These are phyloP conservation scores for Gnathonemus echidnorhynchus DNA, from an alignment of 2,113 vertebrate species.

Conservation along the genomic window DNA sequence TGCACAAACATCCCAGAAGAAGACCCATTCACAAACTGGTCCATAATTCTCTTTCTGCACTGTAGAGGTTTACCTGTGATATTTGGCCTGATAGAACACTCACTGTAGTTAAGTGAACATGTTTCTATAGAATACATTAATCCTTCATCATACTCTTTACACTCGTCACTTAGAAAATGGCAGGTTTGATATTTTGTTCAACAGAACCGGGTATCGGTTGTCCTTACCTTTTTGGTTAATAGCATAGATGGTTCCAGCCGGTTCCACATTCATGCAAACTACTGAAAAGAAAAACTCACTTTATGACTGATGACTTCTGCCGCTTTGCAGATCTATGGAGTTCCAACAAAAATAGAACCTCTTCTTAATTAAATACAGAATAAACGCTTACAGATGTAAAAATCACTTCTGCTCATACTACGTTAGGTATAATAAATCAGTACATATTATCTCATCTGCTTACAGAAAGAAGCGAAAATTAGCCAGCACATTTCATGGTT, in stretches of 20 bases:
- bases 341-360: neutral
- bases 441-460: neutral
- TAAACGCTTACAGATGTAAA: neutral
- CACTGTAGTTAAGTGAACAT: neutral
- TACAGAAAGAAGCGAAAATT: neutral
- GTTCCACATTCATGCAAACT: neutral
- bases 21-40: neutral
- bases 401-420: neutral
- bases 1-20: neutral
- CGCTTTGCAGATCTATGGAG: neutral
- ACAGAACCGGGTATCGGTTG: neutral
- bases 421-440: neutral
- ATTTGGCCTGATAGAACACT: neutral
- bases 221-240: neutral
- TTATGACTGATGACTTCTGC: neutral
- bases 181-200: neutral
- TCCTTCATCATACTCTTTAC: neutral
- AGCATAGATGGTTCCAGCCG: neutral
- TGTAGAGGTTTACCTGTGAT: neutral
- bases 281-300: neutral
- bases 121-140: neutral
- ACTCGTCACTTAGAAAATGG: neutral
- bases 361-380: neutral
- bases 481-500: neutral
- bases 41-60: neutral